Base-by-base conservation (phyloP, 2,888 invertebrate species). In the Rhorus exstirpatorius region DNA sequence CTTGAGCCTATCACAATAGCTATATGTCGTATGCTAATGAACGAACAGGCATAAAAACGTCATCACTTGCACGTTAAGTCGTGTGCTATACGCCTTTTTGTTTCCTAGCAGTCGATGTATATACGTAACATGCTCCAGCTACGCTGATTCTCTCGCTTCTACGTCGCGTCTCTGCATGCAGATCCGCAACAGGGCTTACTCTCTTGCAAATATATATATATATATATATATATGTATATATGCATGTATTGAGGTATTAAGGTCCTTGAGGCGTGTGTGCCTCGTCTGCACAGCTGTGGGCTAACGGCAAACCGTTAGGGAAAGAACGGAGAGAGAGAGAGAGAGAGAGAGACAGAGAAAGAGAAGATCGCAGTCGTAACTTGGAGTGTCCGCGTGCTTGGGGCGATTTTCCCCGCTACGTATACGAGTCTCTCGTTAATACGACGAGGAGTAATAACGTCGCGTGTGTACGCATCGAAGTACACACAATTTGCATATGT, bases 281-380 rank as follows among this genome's bases (percentile, higher is more conserved):
- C 49, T 24, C 68, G 75, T 74, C 81, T 61, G 78, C 61, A 80
- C 72, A 70, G 79, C 82, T 83, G 76, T 68, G 78, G 65, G 88
- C 89, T 91, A 90, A 89, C 91, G 90, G 91, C 86, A 83, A 83
- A 89, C 89, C 90, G 91, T 91, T 91, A 91, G 79, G 65, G 83
- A 83, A 71, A 78, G 74, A 77, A 74, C 53, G 46, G 38, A 90
- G 77, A 74, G 78, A 81, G 60, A 71, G 77, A 70, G 55, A 58
- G 71, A 67, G 17, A 60, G 44, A 65, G 51, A 3, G 35, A 49
- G 26, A 24, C 3, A 31, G 21, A 41, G 17, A 51, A 12, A 44
- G 44, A 49, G 14, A n/a, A 58, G 63, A 72, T 65, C 51, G 53
- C 10, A 80, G 68, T 82, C 81, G 78, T 82, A 74, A 75, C 68